Evolutionary conservation across 2,797 vertebrate species (phyloP).

Genomic region (Squalus acanthias): DNA sequence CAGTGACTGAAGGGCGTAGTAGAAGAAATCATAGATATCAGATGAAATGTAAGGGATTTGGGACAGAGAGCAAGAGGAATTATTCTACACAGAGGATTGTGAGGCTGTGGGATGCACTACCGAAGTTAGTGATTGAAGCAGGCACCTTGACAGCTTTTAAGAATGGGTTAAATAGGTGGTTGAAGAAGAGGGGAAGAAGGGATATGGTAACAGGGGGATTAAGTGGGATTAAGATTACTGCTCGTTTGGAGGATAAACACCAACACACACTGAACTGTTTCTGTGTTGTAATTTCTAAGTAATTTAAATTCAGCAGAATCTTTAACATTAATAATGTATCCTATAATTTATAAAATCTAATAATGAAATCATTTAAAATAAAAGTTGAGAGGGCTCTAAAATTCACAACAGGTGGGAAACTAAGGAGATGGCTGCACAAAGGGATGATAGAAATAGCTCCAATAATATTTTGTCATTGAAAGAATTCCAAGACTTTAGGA

Average conservation of each 20-base stretch:
- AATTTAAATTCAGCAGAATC: background rate
- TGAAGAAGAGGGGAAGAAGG: background rate
- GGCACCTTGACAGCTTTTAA: background rate
- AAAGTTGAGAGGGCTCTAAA: background rate
- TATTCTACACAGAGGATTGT: background rate
- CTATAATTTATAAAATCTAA: background rate
- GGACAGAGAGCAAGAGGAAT: background rate
- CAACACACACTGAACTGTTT: too few species aligned
- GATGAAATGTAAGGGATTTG: background rate
- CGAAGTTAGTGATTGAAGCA: background rate
- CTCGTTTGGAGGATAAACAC: too few species aligned
- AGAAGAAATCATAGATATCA: background rate
- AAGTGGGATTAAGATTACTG: too few species aligned
- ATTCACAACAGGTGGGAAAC: background rate
- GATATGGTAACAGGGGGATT: too few species aligned
- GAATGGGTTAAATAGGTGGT: background rate
- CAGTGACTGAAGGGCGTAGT: background rate
- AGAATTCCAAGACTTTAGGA: background rate
- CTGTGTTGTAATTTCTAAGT: background rate
- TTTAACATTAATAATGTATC: background rate
- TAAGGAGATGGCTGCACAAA: background rate
- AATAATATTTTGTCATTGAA: background rate
- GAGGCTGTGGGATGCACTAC: background rate
- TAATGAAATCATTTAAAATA: background rate
- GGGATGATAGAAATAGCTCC: background rate